Evolutionary conservation across 2,888 invertebrate species (phyloP).

Genomic region (Callosobruchus maculatus): DNA sequence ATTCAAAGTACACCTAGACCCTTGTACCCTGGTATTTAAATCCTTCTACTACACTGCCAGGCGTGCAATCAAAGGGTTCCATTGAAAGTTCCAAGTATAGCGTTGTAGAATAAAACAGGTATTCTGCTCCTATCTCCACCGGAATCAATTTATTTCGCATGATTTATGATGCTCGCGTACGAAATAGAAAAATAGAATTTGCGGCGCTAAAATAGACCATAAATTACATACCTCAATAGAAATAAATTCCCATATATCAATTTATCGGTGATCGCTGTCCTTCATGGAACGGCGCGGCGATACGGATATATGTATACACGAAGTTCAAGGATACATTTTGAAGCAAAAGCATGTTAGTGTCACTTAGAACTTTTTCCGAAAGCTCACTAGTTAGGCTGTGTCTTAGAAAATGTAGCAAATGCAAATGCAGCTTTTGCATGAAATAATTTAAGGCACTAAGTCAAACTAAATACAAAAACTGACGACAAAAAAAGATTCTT

Average conservation of each 20-base stretch:
- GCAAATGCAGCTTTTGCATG: too few relatives aligned
- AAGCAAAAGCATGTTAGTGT: too few relatives aligned
- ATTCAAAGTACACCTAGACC: too few relatives aligned
- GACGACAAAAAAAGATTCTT: too few relatives aligned
- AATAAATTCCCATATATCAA: not conserved
- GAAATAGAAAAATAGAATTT: not conserved
- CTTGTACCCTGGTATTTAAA: not conserved
- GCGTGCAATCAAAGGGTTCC: not conserved
- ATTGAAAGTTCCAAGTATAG: not conserved
- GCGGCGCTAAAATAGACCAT: not conserved
- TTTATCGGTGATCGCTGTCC: not conserved
- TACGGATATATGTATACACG: not conserved
- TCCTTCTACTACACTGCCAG: not conserved
- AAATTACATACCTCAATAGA: not conserved
- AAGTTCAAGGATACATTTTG: not conserved
- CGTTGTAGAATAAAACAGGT: not conserved
- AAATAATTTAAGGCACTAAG: too few relatives aligned
- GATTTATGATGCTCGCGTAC: not conserved
- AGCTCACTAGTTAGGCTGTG: too few relatives aligned
- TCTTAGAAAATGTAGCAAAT: too few relatives aligned
- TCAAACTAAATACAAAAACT: too few relatives aligned
- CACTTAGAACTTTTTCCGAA: too few relatives aligned
- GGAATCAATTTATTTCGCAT: not conserved
- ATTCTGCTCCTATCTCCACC: not conserved
- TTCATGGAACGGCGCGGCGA: not conserved